Conservation (phyloP, 1,140 invertebrate genomes). For the Psilanteris sp. region DNA sequence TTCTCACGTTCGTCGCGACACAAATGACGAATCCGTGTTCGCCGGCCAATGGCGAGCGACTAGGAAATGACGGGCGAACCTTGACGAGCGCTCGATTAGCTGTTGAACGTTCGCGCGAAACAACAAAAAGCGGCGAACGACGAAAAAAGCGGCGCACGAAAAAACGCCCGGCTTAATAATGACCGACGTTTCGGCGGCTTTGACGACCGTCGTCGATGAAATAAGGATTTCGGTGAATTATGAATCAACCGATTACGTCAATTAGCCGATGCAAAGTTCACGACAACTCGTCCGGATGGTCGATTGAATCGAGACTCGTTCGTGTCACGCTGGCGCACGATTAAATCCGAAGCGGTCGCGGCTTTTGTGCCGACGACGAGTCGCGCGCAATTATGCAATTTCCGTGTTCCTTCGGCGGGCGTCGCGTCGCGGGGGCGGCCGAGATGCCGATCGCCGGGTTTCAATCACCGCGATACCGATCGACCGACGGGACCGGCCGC, state of each 20-base stretch:
- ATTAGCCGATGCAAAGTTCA: conserved; percentile 54
- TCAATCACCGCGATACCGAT: conserved; percentile 49
- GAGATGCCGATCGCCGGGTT: conserved; percentile 29
- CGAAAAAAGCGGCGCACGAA: not conserved
- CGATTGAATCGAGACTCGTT: conserved; percentile 55
- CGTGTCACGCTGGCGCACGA: conserved; percentile 47
- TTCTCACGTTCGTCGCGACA: conserved; percentile 56
- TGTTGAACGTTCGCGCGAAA: conserved; percentile 1
- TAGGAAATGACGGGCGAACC: conserved; percentile 45
- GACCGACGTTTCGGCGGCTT: conserved; percentile 23
- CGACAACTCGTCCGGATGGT: conserved; percentile 50
- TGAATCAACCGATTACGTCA: conserved; percentile 49
- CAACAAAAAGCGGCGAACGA: not conserved
- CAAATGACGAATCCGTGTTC: conserved; percentile 53
- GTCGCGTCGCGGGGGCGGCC: conserved; percentile 15
- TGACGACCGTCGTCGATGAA: conserved; percentile 7
- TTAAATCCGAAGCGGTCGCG: conserved; percentile 48
- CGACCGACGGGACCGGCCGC: conserved; percentile 3
- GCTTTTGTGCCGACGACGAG: conserved; percentile 47
- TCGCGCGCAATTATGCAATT: conserved; percentile 56
- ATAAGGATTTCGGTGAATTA: conserved; percentile 41
- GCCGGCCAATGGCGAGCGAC: conserved; percentile 39
- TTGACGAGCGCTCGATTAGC: conserved; percentile 36
- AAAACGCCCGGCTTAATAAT: conserved; percentile 1
- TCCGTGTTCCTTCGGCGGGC: conserved; percentile 40